These are phyloP conservation scores for Drosophila nikananu DNA, from an alignment of 1,140 invertebrate genomes.

Conservation along the genomic window DNA sequence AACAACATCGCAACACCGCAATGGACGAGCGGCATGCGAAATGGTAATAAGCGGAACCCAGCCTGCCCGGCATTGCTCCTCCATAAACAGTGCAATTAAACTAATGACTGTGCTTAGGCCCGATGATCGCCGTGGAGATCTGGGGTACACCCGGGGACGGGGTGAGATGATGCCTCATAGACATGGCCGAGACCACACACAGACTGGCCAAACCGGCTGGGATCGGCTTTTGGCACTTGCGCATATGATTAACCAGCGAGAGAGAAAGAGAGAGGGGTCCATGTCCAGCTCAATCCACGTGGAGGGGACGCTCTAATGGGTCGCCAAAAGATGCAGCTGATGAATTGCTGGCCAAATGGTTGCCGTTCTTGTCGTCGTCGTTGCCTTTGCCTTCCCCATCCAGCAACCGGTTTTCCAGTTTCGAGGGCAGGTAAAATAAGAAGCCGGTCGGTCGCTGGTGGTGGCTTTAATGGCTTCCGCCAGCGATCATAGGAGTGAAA, in stretches of 20 bases:
- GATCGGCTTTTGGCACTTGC: slow-evolving; percentile 72
- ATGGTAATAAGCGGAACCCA: slow-evolving; percentile 58
- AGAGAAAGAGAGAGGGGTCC: not conserved
- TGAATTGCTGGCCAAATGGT: slow-evolving; percentile 75
- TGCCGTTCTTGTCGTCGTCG: slow-evolving; percentile 51
- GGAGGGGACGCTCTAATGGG: slow-evolving; percentile 77
- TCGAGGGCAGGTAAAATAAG: slow-evolving; percentile 58
- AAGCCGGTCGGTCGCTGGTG: slow-evolving; percentile 47
- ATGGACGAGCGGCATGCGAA: slow-evolving; percentile 69
- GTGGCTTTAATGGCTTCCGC: slow-evolving; percentile 85
- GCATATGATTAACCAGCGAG: slow-evolving; percentile 71
- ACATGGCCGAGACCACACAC: slow-evolving; percentile 67
- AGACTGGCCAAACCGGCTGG: slow-evolving; percentile 55
- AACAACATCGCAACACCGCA: slow-evolving; percentile 46
- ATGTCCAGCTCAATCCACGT: slow-evolving; percentile 50
- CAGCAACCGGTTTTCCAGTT: slow-evolving; percentile 69
- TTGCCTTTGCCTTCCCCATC: not conserved
- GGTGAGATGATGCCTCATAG: slow-evolving; percentile 44
- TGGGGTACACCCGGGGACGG: not conserved
- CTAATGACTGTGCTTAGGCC: slow-evolving; percentile 76
- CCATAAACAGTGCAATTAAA: slow-evolving; percentile 83
- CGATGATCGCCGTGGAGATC: slow-evolving; percentile 27
- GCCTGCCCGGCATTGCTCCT: slow-evolving; percentile 40
- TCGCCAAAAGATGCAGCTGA: slow-evolving; percentile 73
- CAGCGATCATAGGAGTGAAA: slow-evolving; percentile 85